A percentile compares a stretch with the other conserved stretches of the same genome.
Conservation (phyloP, 2,888 invertebrate genomes). For the Ecdyonurus torrentis region DNA sequence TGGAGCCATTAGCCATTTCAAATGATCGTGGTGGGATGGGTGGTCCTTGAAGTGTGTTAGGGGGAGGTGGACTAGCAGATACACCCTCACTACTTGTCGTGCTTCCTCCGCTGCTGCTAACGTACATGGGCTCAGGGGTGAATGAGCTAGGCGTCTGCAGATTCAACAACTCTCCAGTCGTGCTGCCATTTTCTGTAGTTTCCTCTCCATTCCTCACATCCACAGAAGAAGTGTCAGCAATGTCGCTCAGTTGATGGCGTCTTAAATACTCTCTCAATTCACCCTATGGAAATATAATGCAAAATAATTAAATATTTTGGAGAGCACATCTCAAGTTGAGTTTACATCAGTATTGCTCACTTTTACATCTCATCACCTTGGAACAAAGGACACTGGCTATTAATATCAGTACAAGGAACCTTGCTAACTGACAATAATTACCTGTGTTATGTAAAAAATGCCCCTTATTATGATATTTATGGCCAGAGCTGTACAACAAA, state of each 20-base stretch:
- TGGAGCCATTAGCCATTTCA: too few relatives aligned
- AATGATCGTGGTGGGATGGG: conserved; percentile 33
- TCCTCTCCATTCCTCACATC: not conserved
- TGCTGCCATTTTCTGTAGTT: not conserved
- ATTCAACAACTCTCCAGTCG: conserved; percentile 6
- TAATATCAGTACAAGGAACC: too few relatives aligned
- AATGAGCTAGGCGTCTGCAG: conserved; percentile 1
- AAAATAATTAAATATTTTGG: too few relatives aligned
- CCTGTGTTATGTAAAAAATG: too few relatives aligned
- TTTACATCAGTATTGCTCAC: too few relatives aligned
- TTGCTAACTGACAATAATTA: too few relatives aligned
- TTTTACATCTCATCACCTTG: too few relatives aligned
- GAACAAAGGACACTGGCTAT: too few relatives aligned
- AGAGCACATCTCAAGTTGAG: too few relatives aligned
- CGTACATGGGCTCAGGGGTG: conserved; percentile 10
- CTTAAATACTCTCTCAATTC: conserved; percentile 22
- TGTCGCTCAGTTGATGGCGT: conserved; percentile 4
- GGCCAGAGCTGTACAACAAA: not conserved
- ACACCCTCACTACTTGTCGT: conserved; percentile 11
- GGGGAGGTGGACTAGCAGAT: conserved; percentile 4
- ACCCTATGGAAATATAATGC: conserved; percentile 15
- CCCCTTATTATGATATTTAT: too few relatives aligned
- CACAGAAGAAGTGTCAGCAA: conserved; percentile 4
- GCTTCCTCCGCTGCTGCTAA: conserved; percentile 13
- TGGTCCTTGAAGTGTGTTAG: conserved; percentile 15